Evolutionary conservation across 2,888 invertebrate species (phyloP), one percentile per base, ranked within the genome.

Genomic region (Calephelis perditalis): DNA sequence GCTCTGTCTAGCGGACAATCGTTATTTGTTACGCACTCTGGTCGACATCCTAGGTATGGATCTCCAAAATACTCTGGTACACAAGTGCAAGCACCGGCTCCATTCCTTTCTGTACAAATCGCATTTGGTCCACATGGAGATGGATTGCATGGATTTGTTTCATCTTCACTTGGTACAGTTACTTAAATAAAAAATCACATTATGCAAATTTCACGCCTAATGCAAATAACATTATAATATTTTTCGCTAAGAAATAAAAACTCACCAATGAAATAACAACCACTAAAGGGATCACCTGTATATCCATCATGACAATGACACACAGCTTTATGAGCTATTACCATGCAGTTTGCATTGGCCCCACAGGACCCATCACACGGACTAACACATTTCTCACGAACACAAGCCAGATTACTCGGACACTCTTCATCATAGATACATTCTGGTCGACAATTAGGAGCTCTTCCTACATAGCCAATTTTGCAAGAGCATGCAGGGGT

Each of bases 281-380:
- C 95, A 70, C 93, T 93, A 84, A 96, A 96, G 66, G 97, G 97
- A 92, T 97, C 95, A 54, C 97, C 97, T 7, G 94, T 94, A 79
- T 94, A 96, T 69, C 95, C 95, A 62, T 93, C 92, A 71, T 94
- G 91, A 77, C 97, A 97, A 68, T 94, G 94, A 77, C 97, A 97
- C 67, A 95, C 91, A 11, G 97, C 96, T 76, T 94, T 94, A 82
- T 97, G 97, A 77, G 95, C 95, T 69, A 95, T 93, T 66, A 96
- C 96, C 71, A 92, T 91, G 79, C 97, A 97, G 71, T 92, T 92
- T 7, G 97, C 94, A 72, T 94, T 94, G 56, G 92, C 85, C 35
- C 97, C 97, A 77, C 97, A 97, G 58, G 96, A 95, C 44, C 96
- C 96, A 63, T 94, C 94, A 74, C 97, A 97, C 62, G 97, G 97